Evolutionary conservation across 2,888 invertebrate species (phyloP), one percentile per base, ranked within the genome.

Genomic region (Coleophora deauratella): DNA sequence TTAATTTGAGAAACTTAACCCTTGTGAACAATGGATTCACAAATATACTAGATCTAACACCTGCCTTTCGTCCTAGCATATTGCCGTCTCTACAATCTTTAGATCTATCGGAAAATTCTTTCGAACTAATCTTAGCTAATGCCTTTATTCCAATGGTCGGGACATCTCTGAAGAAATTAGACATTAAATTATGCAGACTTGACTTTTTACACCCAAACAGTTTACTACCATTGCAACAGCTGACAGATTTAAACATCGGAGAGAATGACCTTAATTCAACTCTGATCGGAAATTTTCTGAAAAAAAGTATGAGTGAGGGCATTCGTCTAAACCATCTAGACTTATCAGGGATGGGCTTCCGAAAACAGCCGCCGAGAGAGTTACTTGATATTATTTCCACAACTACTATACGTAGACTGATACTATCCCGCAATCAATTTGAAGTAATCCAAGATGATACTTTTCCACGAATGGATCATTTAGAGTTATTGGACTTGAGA

Each of bases 21-120:
- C 59, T 90, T 50, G 77, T 87, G 6, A 88, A 88, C 52, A 89
- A 89, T 51, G 88, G 87, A 15, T 88, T 90, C 47, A 58, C 52
- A 2, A 74, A 70, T 37, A 65, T 89, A 9, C 45, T 71, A 14
- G 65, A 78, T 10, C 52, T 89, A 14, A 75, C 87, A 1, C 57
- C 67, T 34, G 74, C 87, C 1, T 71, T 88, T 34, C 70, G 65
- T 32, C 67, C 76, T 0, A 66, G 50, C 8, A 65, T 73, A 38
- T 54, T 90, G 32, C 88, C 88, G 1, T 69, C 69, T 0, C 51
- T 90, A 6, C 57, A 51, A 44, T 73, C 70, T 38, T 59, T 90
- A 14, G 82, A 85, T 48, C 57, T 90, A 42, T 87, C 87, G 30
- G 87, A 88, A 58, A 89, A 89, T 56, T 61, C 66, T 2, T 85